These are phyloP conservation scores for Puntigrus tetrazona DNA, from an alignment of 2,113 vertebrate genomes.

Conservation along the genomic window DNA sequence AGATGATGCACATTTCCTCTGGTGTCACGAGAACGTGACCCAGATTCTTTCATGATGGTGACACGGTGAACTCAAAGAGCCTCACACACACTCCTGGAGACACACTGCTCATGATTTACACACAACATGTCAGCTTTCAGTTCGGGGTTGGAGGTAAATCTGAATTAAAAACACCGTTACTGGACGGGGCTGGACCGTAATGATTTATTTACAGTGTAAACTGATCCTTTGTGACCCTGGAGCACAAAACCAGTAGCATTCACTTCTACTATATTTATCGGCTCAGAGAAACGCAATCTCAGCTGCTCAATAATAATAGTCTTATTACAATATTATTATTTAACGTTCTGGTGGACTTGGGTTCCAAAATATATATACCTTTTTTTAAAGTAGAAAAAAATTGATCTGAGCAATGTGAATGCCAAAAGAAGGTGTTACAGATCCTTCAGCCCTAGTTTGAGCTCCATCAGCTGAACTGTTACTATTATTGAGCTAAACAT, in stretches of 20 bases:
- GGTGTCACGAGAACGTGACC: background rate
- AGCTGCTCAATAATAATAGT: background rate
- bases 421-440: background rate
- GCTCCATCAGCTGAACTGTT: too few species aligned
- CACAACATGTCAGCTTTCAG: background rate
- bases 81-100: background rate
- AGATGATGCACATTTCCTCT: background rate
- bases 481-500: too few species aligned
- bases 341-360: background rate
- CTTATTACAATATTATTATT: background rate
- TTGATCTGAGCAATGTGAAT: background rate
- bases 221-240: too few species aligned
- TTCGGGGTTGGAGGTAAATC: background rate
- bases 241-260: too few species aligned
- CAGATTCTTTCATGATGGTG: slow-evolving; percentile 3
- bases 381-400: background rate
- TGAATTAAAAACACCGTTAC: background rate
- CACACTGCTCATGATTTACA: background rate
- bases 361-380: background rate
- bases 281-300: too few species aligned
- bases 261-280: background rate
- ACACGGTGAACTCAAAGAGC: background rate
- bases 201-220: background rate
- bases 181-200: background rate
- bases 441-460: too few species aligned